Evolutionary conservation across 2,113 vertebrate species (phyloP), one percentile per base, ranked within the genome.

Genomic region (Murina feae): DNA sequence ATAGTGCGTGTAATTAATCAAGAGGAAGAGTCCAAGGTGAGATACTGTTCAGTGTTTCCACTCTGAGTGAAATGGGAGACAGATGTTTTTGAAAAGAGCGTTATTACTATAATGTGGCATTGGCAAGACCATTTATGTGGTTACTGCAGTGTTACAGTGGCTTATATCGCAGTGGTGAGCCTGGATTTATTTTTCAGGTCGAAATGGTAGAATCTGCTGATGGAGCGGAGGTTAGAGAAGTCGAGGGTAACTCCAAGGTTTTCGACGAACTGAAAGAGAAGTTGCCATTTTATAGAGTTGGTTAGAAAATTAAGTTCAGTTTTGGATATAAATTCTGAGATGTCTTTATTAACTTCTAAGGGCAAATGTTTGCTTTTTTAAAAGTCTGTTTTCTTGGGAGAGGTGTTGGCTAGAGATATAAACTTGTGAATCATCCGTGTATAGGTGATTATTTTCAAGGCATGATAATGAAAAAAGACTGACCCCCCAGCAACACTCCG

Each of bases 281-380:
- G 65, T 10, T 79, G 21, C 42, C n/a, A 79, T 58, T 86, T 79
- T 13, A 81, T 30, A 93, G 30, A 69, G 42, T 32, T 80, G 5
- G 39, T 39, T 65, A 51, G 49, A 76, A 17, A 63, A 71, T 68
- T 55, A 65, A 55, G 28, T 55, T 72, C 42, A 23, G 53, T 42
- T 60, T 44, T 55, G 47, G 18, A 42, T 84, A 76, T 32, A 68
- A 92, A 86, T 95, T 86, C 30, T 87, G 88, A 95, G 76, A 75
- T 75, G 42, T 13, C 18, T 63, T 63, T 63, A 83, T 23, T 85
- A 58, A 88, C 63, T 89, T 72, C 32, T 42, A 83, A 20, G 28
- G 60, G 68, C n/a, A 75, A 17, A 35, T 53, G 39, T 71, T 55
- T 85, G 81, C 42, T 47, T 68, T 71, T 68, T 69, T 78, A 30